Evolutionary conservation across 1,140 invertebrate genomes (phyloP), one percentile per base, ranked within the genome.

Genomic region (Diachasma alloeum): DNA sequence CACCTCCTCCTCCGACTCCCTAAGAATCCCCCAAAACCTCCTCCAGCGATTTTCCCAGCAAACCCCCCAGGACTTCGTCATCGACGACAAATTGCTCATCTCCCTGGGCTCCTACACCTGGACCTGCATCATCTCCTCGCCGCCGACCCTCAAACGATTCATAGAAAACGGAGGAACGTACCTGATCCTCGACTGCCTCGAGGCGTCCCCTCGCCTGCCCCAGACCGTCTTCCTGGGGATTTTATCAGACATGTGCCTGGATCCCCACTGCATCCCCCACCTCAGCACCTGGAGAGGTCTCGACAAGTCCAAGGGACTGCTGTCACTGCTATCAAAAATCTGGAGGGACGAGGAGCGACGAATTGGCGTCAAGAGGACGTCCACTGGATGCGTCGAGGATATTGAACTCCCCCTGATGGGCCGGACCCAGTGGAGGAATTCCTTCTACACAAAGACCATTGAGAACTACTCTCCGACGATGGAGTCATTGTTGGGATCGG

Each of bases 271-370:
- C 9, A 78, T 77, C 1, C 67, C 79, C 1, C 82, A 82, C 75
- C 59, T 88, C n/a, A 83, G 78, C 36, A 83, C 86, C 3, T 88
- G 87, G 87, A 74, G 82, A 78, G 77, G 81, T 1, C 19, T 26
- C 0, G 77, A 85, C 71, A 86, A 86, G 17, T 78, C 66, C 1
- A 84, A 74, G 10, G 80, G 81, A 11, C 48, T 87, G 0, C 67
- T 86, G 15, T 82, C 84, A 0, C 77, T 88, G 4, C n/a, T 87
- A 31, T 77, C 81, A 5, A 81, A 10, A 70, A 71, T 82, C 24
- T 88, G 86, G 87, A 79, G 83, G 31, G 82, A 86, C 24, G 86
- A 88, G 59, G 85, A 87, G 70, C 79, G 74, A 31, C 44, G 72
- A 15, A 74, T 83, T 31, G 80, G 80, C 9, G 77, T 83, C 0